phyloP scores from a whole-genome alignment of 2,113 vertebrate species.

The Parus major region DNA sequence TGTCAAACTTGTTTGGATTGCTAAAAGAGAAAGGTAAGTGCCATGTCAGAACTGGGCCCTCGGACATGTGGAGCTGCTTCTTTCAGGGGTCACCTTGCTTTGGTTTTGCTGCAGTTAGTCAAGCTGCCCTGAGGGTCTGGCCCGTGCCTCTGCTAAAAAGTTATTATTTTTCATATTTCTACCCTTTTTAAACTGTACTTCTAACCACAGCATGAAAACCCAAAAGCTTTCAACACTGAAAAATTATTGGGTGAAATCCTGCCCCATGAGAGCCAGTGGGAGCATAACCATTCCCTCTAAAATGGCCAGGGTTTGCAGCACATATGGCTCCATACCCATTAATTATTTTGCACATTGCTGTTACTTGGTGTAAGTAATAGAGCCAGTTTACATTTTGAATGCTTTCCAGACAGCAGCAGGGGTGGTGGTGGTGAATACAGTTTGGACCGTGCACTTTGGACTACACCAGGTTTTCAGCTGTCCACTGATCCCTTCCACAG shows the following conservation, averaged over 20 bases:
- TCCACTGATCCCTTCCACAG: background rate
- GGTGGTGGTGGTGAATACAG: background rate
- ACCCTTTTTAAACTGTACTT: background rate
- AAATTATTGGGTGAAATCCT: conserved; percentile 58
- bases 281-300: conserved; percentile 38
- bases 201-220: conserved; percentile 57
- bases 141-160: conserved; percentile 23
- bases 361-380: background rate
- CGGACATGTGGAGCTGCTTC: background rate
- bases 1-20: background rate
- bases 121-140: conserved; percentile 33
- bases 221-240: conserved; percentile 55
- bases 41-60: background rate
- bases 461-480: background rate
- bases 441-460: background rate
- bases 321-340: background rate
- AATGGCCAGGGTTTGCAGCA: conserved; percentile 10
- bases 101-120: background rate
- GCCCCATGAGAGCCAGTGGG: conserved; percentile 1
- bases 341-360: background rate
- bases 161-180: conserved; percentile 57
- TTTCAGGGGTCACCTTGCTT: background rate
- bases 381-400: conserved; percentile 6
- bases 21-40: background rate
- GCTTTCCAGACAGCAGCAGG: conserved; percentile 15